phyloP scores from a whole-genome alignment of 2,888 invertebrate genomes.

The Mythimna loreyi region DNA sequence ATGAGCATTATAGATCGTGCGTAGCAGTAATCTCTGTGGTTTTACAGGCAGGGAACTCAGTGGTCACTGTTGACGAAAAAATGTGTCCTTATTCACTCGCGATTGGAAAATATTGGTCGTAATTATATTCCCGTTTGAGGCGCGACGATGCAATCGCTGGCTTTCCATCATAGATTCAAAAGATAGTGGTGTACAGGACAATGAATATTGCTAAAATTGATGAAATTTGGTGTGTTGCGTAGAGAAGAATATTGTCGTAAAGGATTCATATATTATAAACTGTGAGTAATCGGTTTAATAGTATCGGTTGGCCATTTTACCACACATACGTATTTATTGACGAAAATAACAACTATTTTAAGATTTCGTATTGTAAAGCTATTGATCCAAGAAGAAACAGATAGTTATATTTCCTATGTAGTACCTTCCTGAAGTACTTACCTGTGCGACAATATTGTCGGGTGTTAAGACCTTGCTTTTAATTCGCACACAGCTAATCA shows the following conservation, averaged over 20 bases:
- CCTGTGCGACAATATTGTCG: background rate
- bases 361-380: slow-evolving; percentile 8
- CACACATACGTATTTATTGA: slow-evolving; percentile 14
- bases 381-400: slow-evolving; percentile 36
- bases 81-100: slow-evolving; percentile 65
- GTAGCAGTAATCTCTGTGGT: slow-evolving; percentile 69
- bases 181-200: slow-evolving; percentile 73
- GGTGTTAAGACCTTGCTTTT: background rate
- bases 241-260: slow-evolving; percentile 56
- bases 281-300: slow-evolving; percentile 57
- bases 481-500: slow-evolving; percentile 3
- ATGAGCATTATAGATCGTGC: slow-evolving; percentile 55
- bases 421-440: slow-evolving; percentile 8
- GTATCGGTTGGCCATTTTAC: slow-evolving; percentile 55
- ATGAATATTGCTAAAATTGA: slow-evolving; percentile 72
- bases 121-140: slow-evolving; percentile 55
- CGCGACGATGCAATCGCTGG: slow-evolving; percentile 72
- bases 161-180: slow-evolving; percentile 74
- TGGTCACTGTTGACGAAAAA: slow-evolving; percentile 74
- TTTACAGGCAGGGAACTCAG: slow-evolving; percentile 63
- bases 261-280: slow-evolving; percentile 61
- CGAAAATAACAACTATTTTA: slow-evolving; percentile 15
- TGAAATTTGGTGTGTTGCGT: slow-evolving; percentile 69
- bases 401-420: slow-evolving; percentile 16
- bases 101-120: slow-evolving; percentile 64